Conservation (phyloP, 2,888 invertebrate species). For the Urechis unicinctus region DNA sequence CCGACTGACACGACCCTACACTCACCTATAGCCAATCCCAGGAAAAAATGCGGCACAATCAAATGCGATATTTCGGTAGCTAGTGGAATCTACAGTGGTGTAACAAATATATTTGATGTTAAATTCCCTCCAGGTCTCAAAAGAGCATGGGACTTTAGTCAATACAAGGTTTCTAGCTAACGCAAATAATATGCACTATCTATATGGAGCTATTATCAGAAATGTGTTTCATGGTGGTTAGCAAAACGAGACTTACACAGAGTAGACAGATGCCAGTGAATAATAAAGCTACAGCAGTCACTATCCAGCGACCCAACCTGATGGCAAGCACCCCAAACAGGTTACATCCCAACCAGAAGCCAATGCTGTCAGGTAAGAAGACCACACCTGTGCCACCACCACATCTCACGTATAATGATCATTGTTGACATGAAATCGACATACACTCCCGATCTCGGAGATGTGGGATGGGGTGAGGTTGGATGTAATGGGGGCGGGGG, state of each 20-base stretch:
- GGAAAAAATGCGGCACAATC: constrained; percentile 69
- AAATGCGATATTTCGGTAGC: constrained; percentile 61
- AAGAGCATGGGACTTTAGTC: no score
- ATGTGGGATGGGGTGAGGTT: no score
- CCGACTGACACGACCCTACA: background rate
- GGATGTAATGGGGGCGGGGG: no score
- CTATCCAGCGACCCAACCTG: constrained; percentile 55
- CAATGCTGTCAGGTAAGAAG: constrained; percentile 78
- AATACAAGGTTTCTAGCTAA: no score
- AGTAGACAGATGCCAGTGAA: constrained; percentile 62
- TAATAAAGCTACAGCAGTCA: constrained; percentile 59
- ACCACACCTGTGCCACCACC: constrained; percentile 59
- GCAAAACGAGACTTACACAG: constrained; percentile 7
- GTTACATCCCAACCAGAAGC: constrained; percentile 76
- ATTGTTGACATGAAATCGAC: no score
- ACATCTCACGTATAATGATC: background rate
- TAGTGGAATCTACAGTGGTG: constrained; percentile 57
- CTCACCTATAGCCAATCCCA: constrained; percentile 71
- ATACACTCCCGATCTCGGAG: no score
- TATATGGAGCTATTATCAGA: no score
- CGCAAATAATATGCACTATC: no score
- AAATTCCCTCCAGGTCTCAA: background rate
- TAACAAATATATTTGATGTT: no score
- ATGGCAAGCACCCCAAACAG: constrained; percentile 66
- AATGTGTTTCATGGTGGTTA: no score